Conservation (phyloP, 2,888 invertebrate genomes). For the Eupithecia dodoneata region DNA sequence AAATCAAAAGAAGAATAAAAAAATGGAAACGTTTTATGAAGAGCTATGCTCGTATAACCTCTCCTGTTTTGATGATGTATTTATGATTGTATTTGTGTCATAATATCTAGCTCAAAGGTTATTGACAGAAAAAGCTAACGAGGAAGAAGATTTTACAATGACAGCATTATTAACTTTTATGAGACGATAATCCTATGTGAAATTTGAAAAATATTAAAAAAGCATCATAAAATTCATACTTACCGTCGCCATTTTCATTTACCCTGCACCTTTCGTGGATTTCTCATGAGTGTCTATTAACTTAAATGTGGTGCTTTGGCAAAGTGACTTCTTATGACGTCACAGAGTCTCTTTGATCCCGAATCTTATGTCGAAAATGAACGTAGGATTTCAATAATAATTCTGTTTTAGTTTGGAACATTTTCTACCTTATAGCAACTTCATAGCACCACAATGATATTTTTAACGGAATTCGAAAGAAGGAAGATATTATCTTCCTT, state of each 20-base stretch:
- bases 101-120: background rate
- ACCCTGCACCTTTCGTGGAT: conserved; percentile 48
- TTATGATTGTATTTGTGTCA: background rate
- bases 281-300: conserved; percentile 60
- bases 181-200: background rate
- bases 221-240: conserved; percentile 25
- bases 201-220: conserved; percentile 18
- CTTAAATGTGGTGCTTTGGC: conserved; percentile 63
- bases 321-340: conserved; percentile 60
- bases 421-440: background rate
- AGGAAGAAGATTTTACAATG: background rate
- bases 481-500: too few species aligned
- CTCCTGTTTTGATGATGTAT: background rate
- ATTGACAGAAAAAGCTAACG: background rate
- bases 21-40: too few species aligned
- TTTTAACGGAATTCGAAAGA: background rate
- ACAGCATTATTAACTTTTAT: background rate
- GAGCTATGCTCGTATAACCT: too few species aligned
- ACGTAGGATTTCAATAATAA: conserved; percentile 37
- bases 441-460: too few species aligned
- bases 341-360: conserved; percentile 62
- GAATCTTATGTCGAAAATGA: conserved; percentile 47
- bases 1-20: too few species aligned
- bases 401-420: conserved; percentile 26
- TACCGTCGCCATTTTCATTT: conserved; percentile 39